Conservation (phyloP, 2,113 vertebrate genomes). For the Rutilus rutilus region DNA sequence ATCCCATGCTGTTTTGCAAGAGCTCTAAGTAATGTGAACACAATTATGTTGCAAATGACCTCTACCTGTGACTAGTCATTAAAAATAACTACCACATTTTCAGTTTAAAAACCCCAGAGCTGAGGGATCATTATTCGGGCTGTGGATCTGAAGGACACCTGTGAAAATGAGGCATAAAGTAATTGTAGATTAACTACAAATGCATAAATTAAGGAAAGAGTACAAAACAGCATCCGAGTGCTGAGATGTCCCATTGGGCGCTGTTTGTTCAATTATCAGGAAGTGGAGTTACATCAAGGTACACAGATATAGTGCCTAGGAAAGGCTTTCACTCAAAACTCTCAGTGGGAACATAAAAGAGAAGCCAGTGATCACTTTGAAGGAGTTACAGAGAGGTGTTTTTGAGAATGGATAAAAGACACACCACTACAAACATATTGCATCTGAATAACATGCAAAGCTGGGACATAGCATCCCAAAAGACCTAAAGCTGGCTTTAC, state of each 20-base stretch:
- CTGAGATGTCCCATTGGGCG: background rate
- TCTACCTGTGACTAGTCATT: background rate
- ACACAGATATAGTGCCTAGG: background rate
- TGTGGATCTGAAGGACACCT: slow-evolving; percentile 9
- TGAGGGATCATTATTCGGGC: background rate
- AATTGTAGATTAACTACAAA: background rate
- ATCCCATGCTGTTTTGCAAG: background rate
- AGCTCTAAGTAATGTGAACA: background rate
- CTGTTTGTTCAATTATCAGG: slow-evolving; percentile 6
- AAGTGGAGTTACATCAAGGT: slow-evolving; percentile 6
- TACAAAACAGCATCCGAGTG: background rate
- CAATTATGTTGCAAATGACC: slow-evolving; percentile 5
- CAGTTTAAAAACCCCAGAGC: slow-evolving; percentile 9
- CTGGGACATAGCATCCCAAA: background rate
- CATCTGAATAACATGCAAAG: slow-evolving; percentile 4
- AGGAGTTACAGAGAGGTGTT: background rate
- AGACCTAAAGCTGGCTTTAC: background rate
- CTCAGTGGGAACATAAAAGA: slow-evolving; percentile 10
- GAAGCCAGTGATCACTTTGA: slow-evolving; percentile 5
- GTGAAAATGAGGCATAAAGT: slow-evolving; percentile 19
- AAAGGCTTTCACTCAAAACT: slow-evolving; percentile 6
- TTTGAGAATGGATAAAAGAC: slow-evolving; percentile 13
- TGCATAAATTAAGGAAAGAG: background rate
- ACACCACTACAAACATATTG: background rate
- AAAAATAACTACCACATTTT: background rate